Percentiles rank a stretch among this genome's conserved stretches.
phyloP scores from a whole-genome alignment of 2,113 vertebrate species.

The Psephotus haematonotus region DNA sequence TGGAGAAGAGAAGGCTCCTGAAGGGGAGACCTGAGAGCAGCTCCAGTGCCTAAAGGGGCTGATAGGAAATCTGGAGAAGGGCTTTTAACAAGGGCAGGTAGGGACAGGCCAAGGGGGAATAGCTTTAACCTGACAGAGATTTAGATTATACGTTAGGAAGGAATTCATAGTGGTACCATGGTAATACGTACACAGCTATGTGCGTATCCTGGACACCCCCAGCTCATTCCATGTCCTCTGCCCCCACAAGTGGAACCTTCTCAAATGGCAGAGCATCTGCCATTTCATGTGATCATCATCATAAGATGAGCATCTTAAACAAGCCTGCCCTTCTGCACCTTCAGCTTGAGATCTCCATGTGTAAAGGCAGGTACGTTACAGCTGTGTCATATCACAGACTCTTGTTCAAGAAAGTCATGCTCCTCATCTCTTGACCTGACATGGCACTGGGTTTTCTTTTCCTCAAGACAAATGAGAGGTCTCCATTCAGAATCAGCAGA shows the following conservation, averaged over 20 bases:
- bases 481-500: neutral
- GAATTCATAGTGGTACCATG: neutral
- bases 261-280: too few species aligned
- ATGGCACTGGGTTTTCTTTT: neutral
- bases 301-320: neutral
- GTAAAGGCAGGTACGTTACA: neutral
- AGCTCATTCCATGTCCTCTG: neutral
- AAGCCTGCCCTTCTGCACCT: neutral
- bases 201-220: too few species aligned
- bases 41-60: neutral
- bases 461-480: neutral
- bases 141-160: neutral
- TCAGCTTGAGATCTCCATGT: neutral
- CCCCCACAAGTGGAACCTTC: neutral
- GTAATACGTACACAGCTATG: neutral
- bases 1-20: too few species aligned
- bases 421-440: neutral
- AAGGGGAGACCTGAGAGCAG: too few species aligned
- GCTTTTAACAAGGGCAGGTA: neutral
- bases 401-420: neutral
- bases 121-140: neutral
- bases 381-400: accelerated
- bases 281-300: too few species aligned
- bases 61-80: neutral
- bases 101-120: neutral